Evolutionary conservation across 2,888 invertebrate species (phyloP).

Genomic region (Bellardia bayeri): DNA sequence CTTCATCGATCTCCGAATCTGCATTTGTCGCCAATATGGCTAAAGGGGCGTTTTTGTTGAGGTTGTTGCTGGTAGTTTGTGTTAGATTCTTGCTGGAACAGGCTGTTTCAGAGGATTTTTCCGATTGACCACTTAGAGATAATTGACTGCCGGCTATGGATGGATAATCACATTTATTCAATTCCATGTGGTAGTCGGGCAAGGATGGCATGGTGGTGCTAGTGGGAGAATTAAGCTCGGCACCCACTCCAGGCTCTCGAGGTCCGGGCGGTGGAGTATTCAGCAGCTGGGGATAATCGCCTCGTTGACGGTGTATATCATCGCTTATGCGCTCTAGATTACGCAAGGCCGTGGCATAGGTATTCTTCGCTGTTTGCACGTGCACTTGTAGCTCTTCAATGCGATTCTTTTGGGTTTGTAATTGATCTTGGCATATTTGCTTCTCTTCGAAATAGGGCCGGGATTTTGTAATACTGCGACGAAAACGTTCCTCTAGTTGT

Average conservation of each 20-base stretch:
- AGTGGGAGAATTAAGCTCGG: conserved; percentile 86
- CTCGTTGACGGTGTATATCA: conserved; percentile 89
- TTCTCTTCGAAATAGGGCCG: conserved; percentile 96
- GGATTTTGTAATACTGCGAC: conserved; percentile 93
- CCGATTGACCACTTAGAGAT: conserved; percentile 84
- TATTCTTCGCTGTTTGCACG: conserved; percentile 89
- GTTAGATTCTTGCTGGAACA: conserved; percentile 76
- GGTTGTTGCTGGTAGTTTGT: conserved; percentile 64
- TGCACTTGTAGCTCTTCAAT: conserved; percentile 92
- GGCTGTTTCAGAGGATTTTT: conserved; percentile 72
- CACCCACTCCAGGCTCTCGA: conserved; percentile 90
- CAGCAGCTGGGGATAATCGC: conserved; percentile 78
- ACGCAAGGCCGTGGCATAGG: conserved; percentile 92
- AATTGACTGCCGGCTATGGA: conserved; percentile 85
- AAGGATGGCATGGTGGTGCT: conserved; percentile 79
- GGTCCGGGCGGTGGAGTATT: conserved; percentile 81
- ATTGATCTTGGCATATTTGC: conserved; percentile 92
- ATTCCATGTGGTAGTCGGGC: conserved; percentile 86
- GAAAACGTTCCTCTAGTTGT: conserved; percentile 92
- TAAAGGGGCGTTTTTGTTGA: conserved; percentile 60
- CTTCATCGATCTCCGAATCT: conserved; percentile 75
- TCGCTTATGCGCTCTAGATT: conserved; percentile 96
- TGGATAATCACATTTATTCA: conserved; percentile 86
- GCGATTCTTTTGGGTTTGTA: conserved; percentile 93
- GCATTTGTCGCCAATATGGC: conserved; percentile 71